Base-by-base conservation (phyloP, 2,888 invertebrate species). In the Gandaritis pyraliata region DNA sequence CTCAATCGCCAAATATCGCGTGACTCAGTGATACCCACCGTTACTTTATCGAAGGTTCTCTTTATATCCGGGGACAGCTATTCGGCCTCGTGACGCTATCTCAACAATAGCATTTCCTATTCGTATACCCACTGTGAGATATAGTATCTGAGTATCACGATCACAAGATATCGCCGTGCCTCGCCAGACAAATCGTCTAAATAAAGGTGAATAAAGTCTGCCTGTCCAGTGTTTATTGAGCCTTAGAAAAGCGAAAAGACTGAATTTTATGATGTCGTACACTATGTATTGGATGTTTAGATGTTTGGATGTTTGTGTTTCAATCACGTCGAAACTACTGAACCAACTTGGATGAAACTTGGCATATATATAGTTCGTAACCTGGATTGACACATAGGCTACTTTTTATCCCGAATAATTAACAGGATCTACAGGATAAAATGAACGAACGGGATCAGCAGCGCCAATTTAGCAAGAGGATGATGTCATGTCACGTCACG, bases 1-100 rank as follows among this genome's bases (percentile, higher is more conserved):
- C 53, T 39, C 53, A 46, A 58, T 13, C 30, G 0, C 3, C 5
- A 4, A 1, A 51, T 59, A 43, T 59, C 58, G 50, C 29, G 1
- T 18, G 48, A 5, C 43, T 33, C 16, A 15, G 47, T 46, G 52
- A 52, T 59, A 59, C 29, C 51, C 43, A 0, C 50, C 51, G 38
- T 50, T 41, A 51, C 45, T 55, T 36, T 58, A 63, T 36, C 29
- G 30, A 38, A 52, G 29, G 15, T 43, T 48, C 39, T 54, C 50
- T 51, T 51, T 57, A 63, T 64, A 59, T 64, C 59, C 13, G 6
- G 52, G 38, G 59, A 64, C 63, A 59, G 63, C 56, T 64, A 59
- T 59, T 59, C 56, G 52, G 52, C 51, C 54, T 51, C 51, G 45
- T 47, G 58, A 51, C 58, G 52, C 38, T 59, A 64, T 59, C 63